Base-by-base conservation (phyloP, 92 coral and sea anemone genomes). In the Actinostola sp. region DNA sequence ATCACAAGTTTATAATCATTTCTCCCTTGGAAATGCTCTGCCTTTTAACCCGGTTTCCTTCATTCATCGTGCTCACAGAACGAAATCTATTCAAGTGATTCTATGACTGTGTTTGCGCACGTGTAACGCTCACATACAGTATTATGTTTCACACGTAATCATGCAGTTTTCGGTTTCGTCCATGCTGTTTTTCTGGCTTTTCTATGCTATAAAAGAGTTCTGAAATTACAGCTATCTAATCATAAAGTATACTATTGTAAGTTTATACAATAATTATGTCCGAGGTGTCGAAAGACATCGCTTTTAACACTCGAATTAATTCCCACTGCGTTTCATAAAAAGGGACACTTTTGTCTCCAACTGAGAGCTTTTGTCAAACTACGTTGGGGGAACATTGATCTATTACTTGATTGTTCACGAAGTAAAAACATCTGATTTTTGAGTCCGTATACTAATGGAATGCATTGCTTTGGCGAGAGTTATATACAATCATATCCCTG, bases 201-300 rank as follows among this genome's bases (percentile, higher is more conserved):
- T n/a, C n/a, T n/a, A n/a, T n/a, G n/a, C n/a, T n/a, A n/a, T n/a
- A n/a, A n/a, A n/a, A n/a, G n/a, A 36, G 42, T 36, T 36, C 11
- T 36, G 11, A 36, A 36, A 36, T 36, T 36, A 36, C 4, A 11
- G 11, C 11, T 4, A 4, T 11, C 11, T 36, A 4, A 36, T 36
- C 11, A 36, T 11, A 36, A 11, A 36, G 42, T 4, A 4, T 36
- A 36, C 11, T 57, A 57, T 57, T 57, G 63, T 30, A 57, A 11
- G 36, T 29, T 57, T 57, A 29, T 57, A 23, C 2, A 57, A 27
- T 21, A 38, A 57, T 57, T 30, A 27, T 27, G 11, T 19, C 10
- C 15, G 63, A 57, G 39, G 63, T 57, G 63, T 12, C 27, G 11
- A 57, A 57, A 57, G 36, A 57, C 63, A 30, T 57, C 16, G 42